phyloP scores from a whole-genome alignment of 1,140 invertebrate species.

The Panagrolaimus sp. region DNA sequence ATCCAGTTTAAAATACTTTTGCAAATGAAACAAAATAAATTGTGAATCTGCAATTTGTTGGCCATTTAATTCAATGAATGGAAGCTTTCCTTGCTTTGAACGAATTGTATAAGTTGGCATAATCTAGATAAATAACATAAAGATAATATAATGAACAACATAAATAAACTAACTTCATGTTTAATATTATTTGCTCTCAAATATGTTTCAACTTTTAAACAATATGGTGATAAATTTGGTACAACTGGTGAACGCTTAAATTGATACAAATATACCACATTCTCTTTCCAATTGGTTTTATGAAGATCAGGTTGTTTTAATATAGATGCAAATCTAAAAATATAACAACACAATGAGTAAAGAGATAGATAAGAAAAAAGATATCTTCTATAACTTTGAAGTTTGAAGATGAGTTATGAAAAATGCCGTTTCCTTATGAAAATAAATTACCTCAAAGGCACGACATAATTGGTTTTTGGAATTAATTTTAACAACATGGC shows the following conservation, averaged over 20 bases:
- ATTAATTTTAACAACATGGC: neutral
- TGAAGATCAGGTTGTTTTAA: conserved; percentile 20
- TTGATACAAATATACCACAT: conserved; percentile 86
- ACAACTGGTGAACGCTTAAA: conserved; percentile 74
- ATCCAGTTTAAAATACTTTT: conserved; percentile 51
- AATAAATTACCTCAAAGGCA: too few species aligned
- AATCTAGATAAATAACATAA: neutral
- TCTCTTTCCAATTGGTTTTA: conserved; percentile 72
- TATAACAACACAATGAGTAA: too few species aligned
- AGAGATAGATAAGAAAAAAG: too few species aligned
- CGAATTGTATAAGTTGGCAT: conserved; percentile 34
- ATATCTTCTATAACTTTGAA: too few species aligned
- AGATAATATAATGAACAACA: neutral
- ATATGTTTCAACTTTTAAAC: conserved; percentile 89
- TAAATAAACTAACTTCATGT: conserved; percentile 70
- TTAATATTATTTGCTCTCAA: conserved; percentile 77
- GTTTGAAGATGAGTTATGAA: too few species aligned
- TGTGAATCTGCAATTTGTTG: conserved; percentile 56
- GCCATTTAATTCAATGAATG: conserved; percentile 56
- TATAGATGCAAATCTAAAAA: neutral
- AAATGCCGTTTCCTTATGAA: too few species aligned
- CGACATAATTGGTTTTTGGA: too few species aligned
- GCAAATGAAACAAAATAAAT: conserved; percentile 47
- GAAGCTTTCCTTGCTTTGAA: conserved; percentile 39
- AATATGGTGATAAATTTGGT: conserved; percentile 80